These are phyloP conservation scores for Tenebrosternarchus preto DNA, from an alignment of 2,113 vertebrate genomes.

Conservation along the genomic window DNA sequence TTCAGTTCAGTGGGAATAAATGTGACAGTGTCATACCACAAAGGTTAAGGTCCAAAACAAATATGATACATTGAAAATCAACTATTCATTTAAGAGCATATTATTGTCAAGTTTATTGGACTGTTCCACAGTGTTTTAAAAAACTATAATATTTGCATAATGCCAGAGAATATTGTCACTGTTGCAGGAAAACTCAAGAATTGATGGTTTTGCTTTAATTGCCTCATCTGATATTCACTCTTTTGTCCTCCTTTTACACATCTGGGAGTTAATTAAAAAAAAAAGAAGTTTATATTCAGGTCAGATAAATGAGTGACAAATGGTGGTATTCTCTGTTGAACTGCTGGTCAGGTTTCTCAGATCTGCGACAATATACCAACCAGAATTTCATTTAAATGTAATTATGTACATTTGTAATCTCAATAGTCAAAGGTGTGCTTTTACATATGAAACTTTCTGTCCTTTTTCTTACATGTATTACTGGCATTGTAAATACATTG, in stretches of 20 bases:
- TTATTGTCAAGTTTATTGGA: slow-evolving; percentile 27
- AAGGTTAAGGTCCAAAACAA: slow-evolving; percentile 35
- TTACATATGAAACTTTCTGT: slow-evolving; percentile 1
- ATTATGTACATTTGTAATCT: not conserved
- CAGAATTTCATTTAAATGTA: not conserved
- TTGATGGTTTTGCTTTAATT: slow-evolving; percentile 9
- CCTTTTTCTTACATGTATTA: not conserved
- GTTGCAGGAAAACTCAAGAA: slow-evolving; percentile 25
- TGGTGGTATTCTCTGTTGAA: not conserved
- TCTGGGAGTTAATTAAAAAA: slow-evolving; percentile 22
- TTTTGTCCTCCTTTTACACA: not conserved
- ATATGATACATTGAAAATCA: slow-evolving; percentile 6
- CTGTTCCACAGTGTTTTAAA: slow-evolving; percentile 31
- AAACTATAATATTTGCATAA: slow-evolving; percentile 33
- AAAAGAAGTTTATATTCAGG: not conserved
- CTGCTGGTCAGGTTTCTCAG: not conserved
- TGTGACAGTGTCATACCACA: slow-evolving; percentile 6
- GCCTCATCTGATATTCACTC: not conserved
- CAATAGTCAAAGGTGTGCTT: not conserved
- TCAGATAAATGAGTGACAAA: not conserved
- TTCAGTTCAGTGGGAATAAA: slow-evolving; percentile 37
- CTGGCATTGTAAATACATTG: slow-evolving; percentile 1
- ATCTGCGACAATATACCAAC: not conserved
- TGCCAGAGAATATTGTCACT: slow-evolving; percentile 22
- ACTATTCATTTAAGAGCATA: slow-evolving; percentile 18